phyloP scores from a whole-genome alignment of 2,797 vertebrate genomes.

The Simalia tracyae region DNA sequence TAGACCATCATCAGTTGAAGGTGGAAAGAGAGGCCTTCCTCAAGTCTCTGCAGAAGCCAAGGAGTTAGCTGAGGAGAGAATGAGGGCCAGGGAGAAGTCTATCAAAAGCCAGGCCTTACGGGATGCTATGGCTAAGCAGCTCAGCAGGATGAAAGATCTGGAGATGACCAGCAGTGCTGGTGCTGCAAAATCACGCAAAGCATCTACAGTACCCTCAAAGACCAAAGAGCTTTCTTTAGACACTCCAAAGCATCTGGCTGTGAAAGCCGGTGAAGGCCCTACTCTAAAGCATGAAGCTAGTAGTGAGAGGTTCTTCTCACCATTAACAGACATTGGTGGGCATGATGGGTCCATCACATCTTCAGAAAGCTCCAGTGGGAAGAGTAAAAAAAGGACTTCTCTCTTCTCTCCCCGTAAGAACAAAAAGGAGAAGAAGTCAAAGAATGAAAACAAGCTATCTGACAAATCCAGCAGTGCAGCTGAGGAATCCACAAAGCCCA shows the following conservation, averaged over 20 bases:
- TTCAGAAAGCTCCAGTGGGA: conserved; percentile 86
- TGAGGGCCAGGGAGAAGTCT: conserved; percentile 91
- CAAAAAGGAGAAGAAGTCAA: conserved; percentile 95
- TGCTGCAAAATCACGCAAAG: conserved; percentile 57
- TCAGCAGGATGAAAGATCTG: conserved; percentile 90
- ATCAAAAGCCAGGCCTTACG: conserved; percentile 91
- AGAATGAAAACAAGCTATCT: conserved; percentile 80
- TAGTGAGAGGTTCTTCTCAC: conserved; percentile 80
- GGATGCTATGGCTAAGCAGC: conserved; percentile 93
- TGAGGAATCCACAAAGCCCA: conserved; percentile 87
- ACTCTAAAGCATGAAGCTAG: conserved; percentile 70
- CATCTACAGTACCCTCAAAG: conserved; percentile 52
- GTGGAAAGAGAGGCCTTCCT: conserved; percentile 73
- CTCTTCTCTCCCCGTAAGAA: conserved; percentile 95
- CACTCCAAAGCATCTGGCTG: conserved; percentile 72
- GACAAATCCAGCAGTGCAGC: conserved; percentile 68
- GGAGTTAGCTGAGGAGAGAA: conserved; percentile 91
- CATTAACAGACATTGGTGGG: conserved; percentile 67
- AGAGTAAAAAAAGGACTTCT: conserved; percentile 92
- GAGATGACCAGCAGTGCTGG: conserved; percentile 65
- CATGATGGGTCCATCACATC: conserved; percentile 88
- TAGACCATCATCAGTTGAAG: conserved; percentile 75
- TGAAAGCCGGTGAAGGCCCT: conserved; percentile 76
- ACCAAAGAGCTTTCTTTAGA: conserved; percentile 70
- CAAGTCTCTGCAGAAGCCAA: conserved; percentile 88